Evolutionary conservation across 2,888 invertebrate species (phyloP).

Genomic region (Globia sparganii): DNA sequence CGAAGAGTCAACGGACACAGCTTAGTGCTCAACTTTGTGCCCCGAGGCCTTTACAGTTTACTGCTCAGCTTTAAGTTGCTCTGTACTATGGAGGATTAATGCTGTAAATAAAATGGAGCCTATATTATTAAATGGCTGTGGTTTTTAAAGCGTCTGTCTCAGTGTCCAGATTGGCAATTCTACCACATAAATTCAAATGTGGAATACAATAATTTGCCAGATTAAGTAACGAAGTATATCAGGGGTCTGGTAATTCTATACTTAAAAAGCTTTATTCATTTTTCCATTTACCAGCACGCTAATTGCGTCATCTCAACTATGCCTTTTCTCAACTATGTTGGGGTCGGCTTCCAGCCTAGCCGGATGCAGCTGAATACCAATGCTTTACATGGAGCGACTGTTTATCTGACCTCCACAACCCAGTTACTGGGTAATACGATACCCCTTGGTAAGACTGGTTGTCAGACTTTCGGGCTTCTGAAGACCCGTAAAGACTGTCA

Average conservation of each 20-base stretch:
- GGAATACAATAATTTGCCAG: neutral
- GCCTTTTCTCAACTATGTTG: no score
- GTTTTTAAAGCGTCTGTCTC: no score
- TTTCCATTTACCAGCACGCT: neutral
- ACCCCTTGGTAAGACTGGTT: no score
- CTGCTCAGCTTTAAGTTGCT: constrained; percentile 43
- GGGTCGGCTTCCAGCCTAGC: no score
- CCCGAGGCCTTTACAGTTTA: constrained; percentile 34
- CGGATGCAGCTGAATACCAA: no score
- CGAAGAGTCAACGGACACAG: constrained; percentile 55
- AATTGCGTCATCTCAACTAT: no score
- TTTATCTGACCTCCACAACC: no score
- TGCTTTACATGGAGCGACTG: no score
- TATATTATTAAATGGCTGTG: constrained; percentile 4
- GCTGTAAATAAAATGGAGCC: neutral
- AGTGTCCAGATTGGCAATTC: neutral
- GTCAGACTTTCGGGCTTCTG: no score
- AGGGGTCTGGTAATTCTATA: neutral
- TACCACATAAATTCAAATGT: neutral
- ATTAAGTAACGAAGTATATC: neutral
- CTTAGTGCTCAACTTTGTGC: constrained; percentile 42
- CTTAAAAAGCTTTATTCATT: neutral
- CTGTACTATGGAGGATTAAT: constrained; percentile 5
- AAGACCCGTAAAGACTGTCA: no score
- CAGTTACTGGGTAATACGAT: no score